Evolutionary conservation across 92 coral and sea anemone species (phyloP), one percentile per base, ranked within the genome.

Genomic region (Zoanthus solanderi): DNA sequence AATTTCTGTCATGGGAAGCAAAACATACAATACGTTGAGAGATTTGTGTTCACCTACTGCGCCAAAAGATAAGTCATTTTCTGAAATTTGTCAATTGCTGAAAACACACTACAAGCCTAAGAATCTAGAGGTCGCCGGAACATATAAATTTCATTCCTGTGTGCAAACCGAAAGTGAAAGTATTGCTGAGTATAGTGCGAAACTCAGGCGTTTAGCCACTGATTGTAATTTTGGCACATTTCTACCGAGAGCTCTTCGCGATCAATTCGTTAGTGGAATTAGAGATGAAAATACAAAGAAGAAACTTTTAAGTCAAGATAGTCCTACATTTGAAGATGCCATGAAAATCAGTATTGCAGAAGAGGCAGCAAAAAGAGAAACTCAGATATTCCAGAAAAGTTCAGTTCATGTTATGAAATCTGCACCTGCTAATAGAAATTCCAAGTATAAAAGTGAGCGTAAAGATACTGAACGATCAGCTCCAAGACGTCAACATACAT

Each of bases 1-100:
- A 69, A 88, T 91, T 71, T 84, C 90, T 0, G 90, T 90, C n/a
- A 90, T 85, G 23, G 87, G 90, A 16, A 90, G 73, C 82, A 85
- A 78, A 18, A 53, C 90, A 7, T 85, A 89, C 47, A 61, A 78
- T 15, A 71, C 76, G 1, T 89, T 90, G 72, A 88, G 29, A 7
- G 86, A 90, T 75, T 82, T 90, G 54, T 90, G 90, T 54, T 74
- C 78, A 18, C 92, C 92, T 3, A 61, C 58, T 8, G 78, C 80
- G 29, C 90, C 90, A 17, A 90, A 86, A 31, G 90, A 90, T 12
- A 90, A 86, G 71, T 78, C 81, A 42, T 90, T 90, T 48, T 68
- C 71, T 68, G 66, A 58, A 5, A 58, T 58, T 58, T 58, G 66
- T 14, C 66, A 58, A 58, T 58, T 58, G 10, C 66, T 58, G 66